Evolutionary conservation across 2,113 vertebrate species (phyloP).

Genomic region (Pitta sordida): DNA sequence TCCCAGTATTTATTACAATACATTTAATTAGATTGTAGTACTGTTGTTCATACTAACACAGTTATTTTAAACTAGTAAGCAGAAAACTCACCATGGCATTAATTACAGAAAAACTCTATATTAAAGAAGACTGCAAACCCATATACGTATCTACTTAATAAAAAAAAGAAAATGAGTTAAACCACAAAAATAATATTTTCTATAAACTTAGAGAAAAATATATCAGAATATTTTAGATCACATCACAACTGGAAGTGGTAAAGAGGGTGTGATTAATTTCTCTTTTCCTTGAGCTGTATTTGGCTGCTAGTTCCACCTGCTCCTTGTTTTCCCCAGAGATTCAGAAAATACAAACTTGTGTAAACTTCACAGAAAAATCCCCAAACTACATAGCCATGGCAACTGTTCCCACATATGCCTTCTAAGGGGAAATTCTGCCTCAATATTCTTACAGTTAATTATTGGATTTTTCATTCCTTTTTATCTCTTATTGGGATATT

Average conservation of each 20-base stretch:
- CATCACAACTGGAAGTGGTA: not conserved
- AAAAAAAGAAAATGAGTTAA: not conserved
- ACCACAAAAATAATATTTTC: not conserved
- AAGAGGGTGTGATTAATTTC: not conserved
- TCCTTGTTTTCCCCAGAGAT: not conserved
- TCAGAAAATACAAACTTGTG: not conserved
- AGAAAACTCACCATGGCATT: not conserved
- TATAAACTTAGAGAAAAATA: not conserved
- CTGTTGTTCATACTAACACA: not conserved
- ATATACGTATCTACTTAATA: not conserved
- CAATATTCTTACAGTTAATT: not conserved
- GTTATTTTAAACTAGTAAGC: not conserved
- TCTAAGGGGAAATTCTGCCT: not conserved
- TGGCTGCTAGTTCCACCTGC: not conserved
- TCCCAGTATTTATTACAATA: not conserved
- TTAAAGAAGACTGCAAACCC: not conserved
- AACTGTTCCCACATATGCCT: not conserved
- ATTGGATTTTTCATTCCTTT: not conserved
- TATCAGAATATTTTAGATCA: not conserved
- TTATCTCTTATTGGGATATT: not conserved
- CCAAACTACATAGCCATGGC: not conserved
- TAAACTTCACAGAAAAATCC: not conserved
- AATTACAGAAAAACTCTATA: not conserved
- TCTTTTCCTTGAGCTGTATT: not conserved
- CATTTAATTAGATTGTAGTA: not conserved